Evolutionary conservation across 2,888 invertebrate species (phyloP).

Genomic region (Hesperia comma): DNA sequence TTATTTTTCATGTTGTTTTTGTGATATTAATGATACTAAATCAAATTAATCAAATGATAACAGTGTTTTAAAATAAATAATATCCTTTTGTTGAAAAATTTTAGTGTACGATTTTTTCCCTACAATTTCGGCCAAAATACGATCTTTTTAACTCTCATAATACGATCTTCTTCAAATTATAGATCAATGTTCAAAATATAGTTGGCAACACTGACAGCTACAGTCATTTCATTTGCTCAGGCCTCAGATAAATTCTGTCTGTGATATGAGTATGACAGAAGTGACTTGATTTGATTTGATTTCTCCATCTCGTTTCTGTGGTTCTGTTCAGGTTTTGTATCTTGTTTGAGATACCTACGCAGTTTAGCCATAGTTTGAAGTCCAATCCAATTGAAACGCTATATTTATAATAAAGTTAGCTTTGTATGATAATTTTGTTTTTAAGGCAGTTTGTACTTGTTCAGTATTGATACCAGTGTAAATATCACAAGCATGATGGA

Average conservation of each 20-base stretch:
- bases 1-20: too few species aligned
- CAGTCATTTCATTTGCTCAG: too few species aligned
- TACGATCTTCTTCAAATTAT: too few species aligned
- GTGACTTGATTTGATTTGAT: not conserved
- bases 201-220: too few species aligned
- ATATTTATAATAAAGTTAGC: not conserved
- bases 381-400: not conserved
- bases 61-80: too few species aligned
- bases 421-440: not conserved
- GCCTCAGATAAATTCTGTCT: not conserved
- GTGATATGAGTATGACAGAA: not conserved
- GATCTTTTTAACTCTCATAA: too few species aligned
- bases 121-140: too few species aligned
- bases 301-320: conserved; percentile 1
- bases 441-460: not conserved
- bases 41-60: too few species aligned
- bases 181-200: too few species aligned
- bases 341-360: not conserved
- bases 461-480: conserved; percentile 8
- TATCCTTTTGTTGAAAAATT: too few species aligned
- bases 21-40: too few species aligned
- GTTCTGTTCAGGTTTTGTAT: not conserved
- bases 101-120: too few species aligned
- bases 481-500: conserved; percentile 81
- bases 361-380: not conserved